Evolutionary conservation across 2,113 vertebrate genomes (phyloP).

Genomic region (Dolichotis patagonum): DNA sequence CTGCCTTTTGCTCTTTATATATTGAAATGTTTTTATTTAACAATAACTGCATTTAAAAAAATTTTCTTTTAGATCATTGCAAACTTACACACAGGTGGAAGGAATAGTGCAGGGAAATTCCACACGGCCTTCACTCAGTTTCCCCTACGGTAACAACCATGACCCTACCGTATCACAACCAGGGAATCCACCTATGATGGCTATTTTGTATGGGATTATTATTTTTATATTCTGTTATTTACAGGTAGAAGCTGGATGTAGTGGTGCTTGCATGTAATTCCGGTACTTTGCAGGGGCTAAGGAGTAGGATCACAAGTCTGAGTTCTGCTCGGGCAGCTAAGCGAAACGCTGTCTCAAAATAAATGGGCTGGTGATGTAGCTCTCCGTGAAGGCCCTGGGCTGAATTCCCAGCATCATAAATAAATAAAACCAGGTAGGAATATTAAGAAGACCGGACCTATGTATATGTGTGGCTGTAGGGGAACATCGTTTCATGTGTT

Average conservation of each 20-base stretch:
- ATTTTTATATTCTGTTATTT: background rate
- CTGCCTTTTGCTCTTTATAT: background rate
- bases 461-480: background rate
- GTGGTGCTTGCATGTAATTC: background rate
- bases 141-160: background rate
- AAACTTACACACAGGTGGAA: background rate
- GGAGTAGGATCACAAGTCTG: background rate
- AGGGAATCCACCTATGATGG: background rate
- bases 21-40: background rate
- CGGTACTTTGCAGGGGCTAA: background rate
- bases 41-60: background rate
- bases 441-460: background rate
- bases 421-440: background rate
- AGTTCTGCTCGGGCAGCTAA: background rate
- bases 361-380: background rate
- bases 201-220: background rate
- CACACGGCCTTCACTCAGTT: background rate
- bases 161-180: background rate
- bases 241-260: background rate
- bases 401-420: background rate
- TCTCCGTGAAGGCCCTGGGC: background rate
- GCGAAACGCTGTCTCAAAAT: background rate
- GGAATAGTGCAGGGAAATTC: background rate
- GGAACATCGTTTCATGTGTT: background rate
- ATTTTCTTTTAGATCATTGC: background rate